Percentiles rank a stretch among this genome's conserved stretches.
Evolutionary conservation across 2,797 vertebrate species (phyloP).

Genomic region (Pantherophis vulpinus): DNA sequence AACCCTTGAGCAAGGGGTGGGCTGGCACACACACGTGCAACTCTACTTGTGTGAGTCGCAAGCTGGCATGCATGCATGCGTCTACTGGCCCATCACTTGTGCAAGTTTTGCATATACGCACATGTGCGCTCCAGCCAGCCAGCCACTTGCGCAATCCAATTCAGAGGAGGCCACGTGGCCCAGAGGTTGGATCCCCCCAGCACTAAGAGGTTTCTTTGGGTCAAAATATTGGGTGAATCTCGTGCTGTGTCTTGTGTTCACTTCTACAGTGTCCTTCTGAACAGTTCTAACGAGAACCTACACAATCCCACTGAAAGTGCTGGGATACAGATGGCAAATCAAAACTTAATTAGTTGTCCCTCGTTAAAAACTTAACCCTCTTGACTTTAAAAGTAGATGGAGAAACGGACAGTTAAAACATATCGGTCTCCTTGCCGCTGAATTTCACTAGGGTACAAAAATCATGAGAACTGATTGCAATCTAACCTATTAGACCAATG

Average conservation of each 20-base stretch:
- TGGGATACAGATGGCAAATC: neutral
- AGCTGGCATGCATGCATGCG: no score
- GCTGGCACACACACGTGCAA: no score
- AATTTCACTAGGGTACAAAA: neutral
- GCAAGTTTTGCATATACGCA: no score
- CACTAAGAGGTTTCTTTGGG: neutral
- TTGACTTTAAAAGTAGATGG: neutral
- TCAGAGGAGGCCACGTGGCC: no score
- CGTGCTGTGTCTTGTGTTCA: neutral
- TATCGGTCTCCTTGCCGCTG: fast-evolving
- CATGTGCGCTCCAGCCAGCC: no score
- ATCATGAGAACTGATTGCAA: neutral
- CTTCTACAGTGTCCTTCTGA: neutral
- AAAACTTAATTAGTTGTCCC: neutral
- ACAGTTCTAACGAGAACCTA: neutral
- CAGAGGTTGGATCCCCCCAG: no score
- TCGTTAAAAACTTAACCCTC: fast-evolving
- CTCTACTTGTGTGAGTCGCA: no score
- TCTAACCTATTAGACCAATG: neutral
- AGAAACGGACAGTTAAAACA: neutral
- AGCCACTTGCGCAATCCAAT: no score
- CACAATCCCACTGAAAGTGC: neutral
- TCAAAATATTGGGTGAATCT: neutral
- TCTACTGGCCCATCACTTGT: no score
- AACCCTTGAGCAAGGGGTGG: no score